These are phyloP conservation scores for Macroglossus sobrinus DNA, from an alignment of 2,113 vertebrate species.

Conservation along the genomic window DNA sequence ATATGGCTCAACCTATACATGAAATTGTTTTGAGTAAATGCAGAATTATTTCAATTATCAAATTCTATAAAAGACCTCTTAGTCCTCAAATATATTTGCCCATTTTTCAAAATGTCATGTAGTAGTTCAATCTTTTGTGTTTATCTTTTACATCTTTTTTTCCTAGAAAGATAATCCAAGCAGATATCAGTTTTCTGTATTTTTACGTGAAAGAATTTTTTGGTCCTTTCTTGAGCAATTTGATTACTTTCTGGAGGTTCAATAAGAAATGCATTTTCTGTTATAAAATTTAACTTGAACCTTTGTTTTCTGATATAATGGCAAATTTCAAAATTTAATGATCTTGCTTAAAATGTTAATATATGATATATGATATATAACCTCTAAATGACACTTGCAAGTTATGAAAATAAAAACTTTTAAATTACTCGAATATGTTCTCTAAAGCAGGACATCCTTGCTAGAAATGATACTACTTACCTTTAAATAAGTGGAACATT, in stretches of 20 bases:
- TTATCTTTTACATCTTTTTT: neutral
- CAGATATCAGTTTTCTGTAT: neutral
- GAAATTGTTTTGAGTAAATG: neutral
- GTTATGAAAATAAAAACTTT: neutral
- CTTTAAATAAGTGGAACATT: constrained; percentile 31
- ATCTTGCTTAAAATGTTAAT: neutral
- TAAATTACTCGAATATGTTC: neutral
- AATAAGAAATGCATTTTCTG: neutral
- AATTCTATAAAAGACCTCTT: neutral
- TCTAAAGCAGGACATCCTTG: neutral
- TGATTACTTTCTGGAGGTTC: neutral
- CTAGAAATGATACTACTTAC: neutral
- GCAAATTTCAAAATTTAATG: neutral
- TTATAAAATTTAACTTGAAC: neutral
- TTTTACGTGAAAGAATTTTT: neutral
- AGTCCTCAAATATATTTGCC: neutral
- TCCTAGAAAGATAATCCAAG: neutral
- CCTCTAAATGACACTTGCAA: neutral
- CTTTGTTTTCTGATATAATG: neutral
- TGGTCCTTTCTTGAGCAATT: neutral
- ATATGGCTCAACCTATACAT: neutral
- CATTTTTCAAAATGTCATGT: neutral
- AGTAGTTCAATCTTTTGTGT: neutral
- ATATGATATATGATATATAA: neutral
- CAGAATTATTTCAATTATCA: neutral